Evolutionary conservation across 1,140 invertebrate species (phyloP), one percentile per base, ranked within the genome.

Genomic region (Archivesica marissinica): DNA sequence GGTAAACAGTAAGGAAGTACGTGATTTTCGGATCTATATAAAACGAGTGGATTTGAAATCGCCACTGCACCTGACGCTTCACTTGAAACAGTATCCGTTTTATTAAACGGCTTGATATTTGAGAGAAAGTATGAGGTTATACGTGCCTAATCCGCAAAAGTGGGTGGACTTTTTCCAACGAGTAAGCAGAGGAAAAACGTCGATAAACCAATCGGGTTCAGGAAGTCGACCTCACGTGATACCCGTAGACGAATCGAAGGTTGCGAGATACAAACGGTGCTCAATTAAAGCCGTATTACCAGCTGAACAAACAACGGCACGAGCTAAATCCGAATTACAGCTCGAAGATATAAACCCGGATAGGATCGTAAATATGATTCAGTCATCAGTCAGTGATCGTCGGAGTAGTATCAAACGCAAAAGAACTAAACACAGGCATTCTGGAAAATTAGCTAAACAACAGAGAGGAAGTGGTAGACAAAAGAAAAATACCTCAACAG

Each of bases 141-240:
- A 76, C 39, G 41, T 86, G 15, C 77, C 85, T 17, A 66, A 86
- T 76, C 77, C 74, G 25, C 72, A 81, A 74, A 78, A 76, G 72
- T 39, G 82, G 79, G 85, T 35, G 82, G 11, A 9, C 70, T 23
- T 82, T 81, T 86, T 86, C 77, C 9, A 76, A 13, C 50, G 52
- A 0, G 74, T 76, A 13, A 76, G 52, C n/a, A 56, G 3, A 23
- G 74, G 74, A n/a, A 4, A 76, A 56, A 76, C 74, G 1, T 20
- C 6, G n/a, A 56, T 76, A 23, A 7, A 1, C n/a, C 52, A 76
- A 23, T 4, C 74, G 28, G 52, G 74, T 17, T 23, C 30, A 6
- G 74, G 74, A 6, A 54, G 50, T 28, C 74, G 28, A 56, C 54
- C 30, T 1, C n/a, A 13, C 15, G 50, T 76, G 0, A 56, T 56